Conservation (phyloP, 2,797 vertebrate genomes). For the Sciurus vulgaris region DNA sequence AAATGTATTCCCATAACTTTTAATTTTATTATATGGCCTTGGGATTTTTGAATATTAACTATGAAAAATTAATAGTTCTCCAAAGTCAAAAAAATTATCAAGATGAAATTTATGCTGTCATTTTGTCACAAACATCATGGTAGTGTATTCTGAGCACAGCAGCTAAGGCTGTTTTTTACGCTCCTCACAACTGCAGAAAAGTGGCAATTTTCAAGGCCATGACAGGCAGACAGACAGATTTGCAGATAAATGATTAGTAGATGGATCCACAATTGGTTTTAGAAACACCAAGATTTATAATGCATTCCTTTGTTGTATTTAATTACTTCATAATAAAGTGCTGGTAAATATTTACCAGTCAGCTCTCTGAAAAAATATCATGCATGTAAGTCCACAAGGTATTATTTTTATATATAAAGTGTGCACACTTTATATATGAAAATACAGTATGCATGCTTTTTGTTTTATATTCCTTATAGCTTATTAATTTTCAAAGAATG, state of each 20-base stretch:
- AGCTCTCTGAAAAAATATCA: background rate
- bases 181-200: background rate
- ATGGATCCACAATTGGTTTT: background rate
- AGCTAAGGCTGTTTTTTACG: too few relatives aligned
- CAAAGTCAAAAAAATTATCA: background rate
- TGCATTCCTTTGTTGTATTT: too few relatives aligned
- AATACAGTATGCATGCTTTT: background rate
- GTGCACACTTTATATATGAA: background rate
- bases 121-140: background rate
- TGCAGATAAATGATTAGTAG: background rate
- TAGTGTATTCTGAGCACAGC: rapidly evolving
- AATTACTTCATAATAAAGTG: background rate
- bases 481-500: background rate
- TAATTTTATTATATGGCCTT: background rate
- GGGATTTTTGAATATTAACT: background rate
- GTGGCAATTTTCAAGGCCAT: background rate
- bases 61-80: background rate
- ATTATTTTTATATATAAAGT: background rate
- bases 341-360: background rate
- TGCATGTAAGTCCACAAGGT: background rate
- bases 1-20: background rate
- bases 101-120: background rate
- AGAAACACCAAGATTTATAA: background rate
- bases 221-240: background rate
- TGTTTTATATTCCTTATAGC: background rate